Conservation (phyloP, 1,140 invertebrate species). For the Cydia pomonella region DNA sequence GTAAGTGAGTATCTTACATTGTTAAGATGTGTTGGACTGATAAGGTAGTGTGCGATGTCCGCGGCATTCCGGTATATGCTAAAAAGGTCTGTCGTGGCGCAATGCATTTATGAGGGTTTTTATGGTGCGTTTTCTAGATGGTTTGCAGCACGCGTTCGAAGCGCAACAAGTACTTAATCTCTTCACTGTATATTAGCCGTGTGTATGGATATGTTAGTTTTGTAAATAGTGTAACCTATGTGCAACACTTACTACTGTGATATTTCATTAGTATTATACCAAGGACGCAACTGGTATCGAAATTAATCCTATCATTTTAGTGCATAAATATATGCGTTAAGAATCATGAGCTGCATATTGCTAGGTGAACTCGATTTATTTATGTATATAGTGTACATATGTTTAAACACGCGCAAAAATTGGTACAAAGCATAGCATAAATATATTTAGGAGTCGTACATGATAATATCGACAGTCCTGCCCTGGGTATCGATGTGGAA, state of each 20-base stretch:
- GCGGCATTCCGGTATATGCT: slow-evolving; percentile 24
- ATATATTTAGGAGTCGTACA: slow-evolving; percentile 21
- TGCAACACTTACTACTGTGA: slow-evolving; percentile 29
- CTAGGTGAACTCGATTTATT: slow-evolving; percentile 36
- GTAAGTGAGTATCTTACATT: slow-evolving; percentile 13
- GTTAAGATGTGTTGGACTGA: slow-evolving; percentile 11
- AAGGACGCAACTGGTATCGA: slow-evolving; percentile 8
- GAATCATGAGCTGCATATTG: slow-evolving; percentile 29
- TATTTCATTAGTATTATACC: slow-evolving; percentile 26
- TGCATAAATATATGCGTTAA: slow-evolving; percentile 27
- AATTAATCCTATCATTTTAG: slow-evolving; percentile 27
- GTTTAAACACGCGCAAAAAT: slow-evolving; percentile 46
- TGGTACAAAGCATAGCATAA: slow-evolving; percentile 39
- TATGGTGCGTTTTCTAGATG: slow-evolving; percentile 18
- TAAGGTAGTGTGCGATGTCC: background rate
- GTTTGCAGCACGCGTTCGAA: slow-evolving; percentile 22
- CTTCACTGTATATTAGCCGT: background rate
- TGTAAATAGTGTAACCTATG: slow-evolving; percentile 23
- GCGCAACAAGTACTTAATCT: slow-evolving; percentile 11
- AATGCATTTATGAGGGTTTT: slow-evolving; percentile 18
- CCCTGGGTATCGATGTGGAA: slow-evolving; percentile 13
- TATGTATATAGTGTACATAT: slow-evolving; percentile 69
- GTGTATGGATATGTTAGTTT: slow-evolving; percentile 22
- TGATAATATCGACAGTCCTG: background rate
- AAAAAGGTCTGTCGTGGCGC: slow-evolving; percentile 26